A percentile compares a stretch with the other conserved stretches of the same genome.
Evolutionary conservation across 2,797 vertebrate species (phyloP).

Genomic region (Micromesistius poutassou): DNA sequence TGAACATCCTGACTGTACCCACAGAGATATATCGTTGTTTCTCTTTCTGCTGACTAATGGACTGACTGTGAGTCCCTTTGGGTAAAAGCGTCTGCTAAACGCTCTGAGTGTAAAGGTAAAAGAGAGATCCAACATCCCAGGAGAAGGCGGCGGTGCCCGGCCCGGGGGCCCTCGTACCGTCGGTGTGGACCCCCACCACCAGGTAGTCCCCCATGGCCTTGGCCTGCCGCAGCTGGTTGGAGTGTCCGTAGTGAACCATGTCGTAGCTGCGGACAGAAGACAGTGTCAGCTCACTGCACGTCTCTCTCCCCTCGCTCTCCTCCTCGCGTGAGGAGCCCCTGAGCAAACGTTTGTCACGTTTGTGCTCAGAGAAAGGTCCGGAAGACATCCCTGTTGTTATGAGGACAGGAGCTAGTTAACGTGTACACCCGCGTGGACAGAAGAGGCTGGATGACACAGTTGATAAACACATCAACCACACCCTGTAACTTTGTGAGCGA

Average conservation of each 20-base stretch:
- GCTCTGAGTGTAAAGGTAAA: too few relatives aligned
- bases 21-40: too few relatives aligned
- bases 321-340: not conserved
- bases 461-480: not conserved
- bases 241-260: conserved; percentile 99
- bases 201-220: conserved; percentile 94
- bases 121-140: not conserved
- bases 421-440: not conserved
- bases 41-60: too few relatives aligned
- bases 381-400: not conserved
- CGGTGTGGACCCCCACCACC: conserved; percentile 93
- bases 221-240: conserved; percentile 95
- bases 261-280: conserved; percentile 80
- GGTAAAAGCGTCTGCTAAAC: too few relatives aligned
- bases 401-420: not conserved
- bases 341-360: not conserved
- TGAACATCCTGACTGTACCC: too few relatives aligned
- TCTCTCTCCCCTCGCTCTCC: too few relatives aligned
- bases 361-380: not conserved
- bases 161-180: conserved; percentile 85
- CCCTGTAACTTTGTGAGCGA: not conserved
- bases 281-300: not conserved
- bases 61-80: too few relatives aligned
- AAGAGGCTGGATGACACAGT: not conserved
- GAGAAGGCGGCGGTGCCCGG: not conserved